phyloP scores from a whole-genome alignment of 2,797 vertebrate species.

The Chaenodraco wilsoni region DNA sequence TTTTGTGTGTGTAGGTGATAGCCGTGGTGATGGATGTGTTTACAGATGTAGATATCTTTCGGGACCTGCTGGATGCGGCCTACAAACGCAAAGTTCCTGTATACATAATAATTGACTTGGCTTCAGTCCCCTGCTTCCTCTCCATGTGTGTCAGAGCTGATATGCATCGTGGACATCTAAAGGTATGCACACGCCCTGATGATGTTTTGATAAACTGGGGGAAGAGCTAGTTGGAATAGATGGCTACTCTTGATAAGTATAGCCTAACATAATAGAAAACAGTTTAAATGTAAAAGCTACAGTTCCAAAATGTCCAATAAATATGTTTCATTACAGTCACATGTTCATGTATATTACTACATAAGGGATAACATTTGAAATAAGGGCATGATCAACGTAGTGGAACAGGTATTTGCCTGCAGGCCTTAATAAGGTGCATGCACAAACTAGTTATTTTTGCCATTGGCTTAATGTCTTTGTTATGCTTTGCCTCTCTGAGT shows the following conservation, averaged over 20 bases:
- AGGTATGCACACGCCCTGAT: constrained; percentile 80
- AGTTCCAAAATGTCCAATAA: neutral
- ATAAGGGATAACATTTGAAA: constrained; percentile 17
- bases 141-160: constrained; percentile 93
- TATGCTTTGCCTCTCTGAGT: constrained; percentile 25
- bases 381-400: neutral
- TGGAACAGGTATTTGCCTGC: constrained; percentile 31
- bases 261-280: constrained; percentile 10
- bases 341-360: neutral
- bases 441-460: constrained; percentile 21
- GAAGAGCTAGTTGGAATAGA: constrained; percentile 14
- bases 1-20: constrained; percentile 84
- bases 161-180: constrained; percentile 95
- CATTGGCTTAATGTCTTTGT: constrained; percentile 25
- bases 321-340: neutral
- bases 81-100: constrained; percentile 92
- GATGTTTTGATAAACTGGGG: constrained; percentile 47
- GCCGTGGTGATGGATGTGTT: constrained; percentile 97
- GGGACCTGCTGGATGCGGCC: constrained; percentile 91
- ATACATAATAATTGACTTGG: constrained; percentile 93
- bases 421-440: constrained; percentile 24
- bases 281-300: constrained; percentile 11
- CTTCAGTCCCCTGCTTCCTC: constrained; percentile 90
- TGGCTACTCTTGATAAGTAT: neutral
- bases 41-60: constrained; percentile 97